Evolutionary conservation across 2,113 vertebrate species (phyloP).

Genomic region (Rutilus rutilus): DNA sequence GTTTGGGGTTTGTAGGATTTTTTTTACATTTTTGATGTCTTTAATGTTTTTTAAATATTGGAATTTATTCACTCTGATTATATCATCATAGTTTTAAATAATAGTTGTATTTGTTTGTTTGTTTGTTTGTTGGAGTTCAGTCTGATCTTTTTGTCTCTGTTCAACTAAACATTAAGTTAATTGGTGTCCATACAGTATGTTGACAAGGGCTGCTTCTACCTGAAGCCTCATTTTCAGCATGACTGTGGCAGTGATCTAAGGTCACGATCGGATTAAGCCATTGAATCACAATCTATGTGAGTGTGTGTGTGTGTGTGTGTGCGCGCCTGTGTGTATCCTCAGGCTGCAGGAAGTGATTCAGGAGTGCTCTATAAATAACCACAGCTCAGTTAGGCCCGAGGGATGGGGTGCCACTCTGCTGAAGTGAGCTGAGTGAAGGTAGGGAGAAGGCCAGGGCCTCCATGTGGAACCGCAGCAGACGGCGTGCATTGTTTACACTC

Average conservation of each 20-base stretch:
- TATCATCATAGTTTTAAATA: too few species aligned
- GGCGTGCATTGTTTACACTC: conserved; percentile 39
- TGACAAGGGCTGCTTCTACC: neutral
- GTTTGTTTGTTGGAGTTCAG: neutral
- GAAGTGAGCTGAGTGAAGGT: conserved; percentile 31
- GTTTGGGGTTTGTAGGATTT: neutral
- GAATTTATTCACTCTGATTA: too few species aligned
- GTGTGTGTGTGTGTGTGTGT: conserved; percentile 6
- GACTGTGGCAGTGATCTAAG: conserved; percentile 26
- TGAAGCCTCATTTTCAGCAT: neutral
- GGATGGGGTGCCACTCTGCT: conserved; percentile 51
- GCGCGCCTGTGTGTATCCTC: conserved; percentile 38
- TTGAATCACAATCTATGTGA: conserved; percentile 6
- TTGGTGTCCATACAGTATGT: neutral
- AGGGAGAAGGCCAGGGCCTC: conserved; percentile 2
- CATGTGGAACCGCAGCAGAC: conserved; percentile 41
- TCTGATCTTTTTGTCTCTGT: neutral
- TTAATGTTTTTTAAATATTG: neutral
- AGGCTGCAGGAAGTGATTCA: conserved; percentile 67
- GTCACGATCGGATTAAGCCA: conserved; percentile 39
- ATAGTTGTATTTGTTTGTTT: too few species aligned
- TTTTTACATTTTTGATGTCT: neutral
- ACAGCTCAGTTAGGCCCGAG: conserved; percentile 58
- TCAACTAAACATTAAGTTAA: neutral
- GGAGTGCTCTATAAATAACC: conserved; percentile 72